Percentiles rank a stretch among this genome's conserved stretches.
Conservation (phyloP, 2,888 invertebrate genomes). For the Sphaerophoria taeniata region DNA sequence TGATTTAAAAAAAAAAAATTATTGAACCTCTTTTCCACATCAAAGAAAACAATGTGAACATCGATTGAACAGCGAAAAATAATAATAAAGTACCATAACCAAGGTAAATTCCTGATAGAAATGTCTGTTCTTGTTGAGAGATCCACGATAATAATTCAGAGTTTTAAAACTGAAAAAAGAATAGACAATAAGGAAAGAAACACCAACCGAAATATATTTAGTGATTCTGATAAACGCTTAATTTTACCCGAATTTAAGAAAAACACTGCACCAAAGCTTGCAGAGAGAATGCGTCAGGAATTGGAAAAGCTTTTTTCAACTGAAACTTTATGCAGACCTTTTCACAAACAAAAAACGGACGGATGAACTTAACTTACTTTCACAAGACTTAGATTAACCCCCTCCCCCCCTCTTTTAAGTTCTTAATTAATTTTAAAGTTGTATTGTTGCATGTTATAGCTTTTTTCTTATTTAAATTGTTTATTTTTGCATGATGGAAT, state of each 20-base stretch:
- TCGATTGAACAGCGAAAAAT: conserved; percentile 13
- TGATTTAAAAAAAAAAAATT: too few species aligned
- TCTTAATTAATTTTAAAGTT: too few species aligned
- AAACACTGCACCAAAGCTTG: conserved; percentile 32
- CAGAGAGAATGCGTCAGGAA: conserved; percentile 5
- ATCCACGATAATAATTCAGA: not conserved
- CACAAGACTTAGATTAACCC: too few species aligned
- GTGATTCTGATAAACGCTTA: conserved; percentile 2
- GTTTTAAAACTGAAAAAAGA: conserved; percentile 12
- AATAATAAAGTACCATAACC: conserved; percentile 26
- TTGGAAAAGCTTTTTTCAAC: conserved; percentile 16
- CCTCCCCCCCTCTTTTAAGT: too few species aligned
- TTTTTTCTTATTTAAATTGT: too few species aligned
- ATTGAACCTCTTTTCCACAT: too few species aligned
- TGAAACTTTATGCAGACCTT: conserved; percentile 20
- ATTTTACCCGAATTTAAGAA: conserved; percentile 8
- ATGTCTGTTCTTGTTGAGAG: conserved; percentile 13
- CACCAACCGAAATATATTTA: not conserved
- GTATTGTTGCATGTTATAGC: too few species aligned
- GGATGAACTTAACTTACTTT: too few species aligned
- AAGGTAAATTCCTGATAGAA: conserved; percentile 14
- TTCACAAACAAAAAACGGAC: too few species aligned
- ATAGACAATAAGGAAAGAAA: conserved; percentile 11
- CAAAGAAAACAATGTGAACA: conserved; percentile 12
- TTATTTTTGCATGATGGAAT: too few species aligned